Evolutionary conservation across 2,113 vertebrate genomes (phyloP), one percentile per base, ranked within the genome.

Genomic region (Pomatostomus ruficeps): DNA sequence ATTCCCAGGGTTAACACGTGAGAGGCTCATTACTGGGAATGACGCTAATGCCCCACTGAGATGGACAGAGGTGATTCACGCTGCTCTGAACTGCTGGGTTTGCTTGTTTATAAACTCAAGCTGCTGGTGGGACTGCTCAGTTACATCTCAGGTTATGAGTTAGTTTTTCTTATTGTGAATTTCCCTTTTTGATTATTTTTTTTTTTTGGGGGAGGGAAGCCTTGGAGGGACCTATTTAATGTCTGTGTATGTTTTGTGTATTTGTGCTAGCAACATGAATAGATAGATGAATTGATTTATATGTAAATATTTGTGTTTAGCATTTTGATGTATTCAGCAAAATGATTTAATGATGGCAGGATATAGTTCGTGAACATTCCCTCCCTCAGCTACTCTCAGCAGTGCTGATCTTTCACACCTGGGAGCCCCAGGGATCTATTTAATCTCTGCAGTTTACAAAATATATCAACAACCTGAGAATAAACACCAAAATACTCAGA

Each of bases 301-400:
- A 49, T 85, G 62, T 85, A 93, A 94, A 95, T 85, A 93, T 91
- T 92, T 96, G n/a, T 51, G 31, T 40, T 93, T 58, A 80, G 49
- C 42, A 66, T 76, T 85, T 85, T 78, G 77, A 84, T 79, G 25
- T 66, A 58, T 87, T 90, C 91, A 84, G 76, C 58, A 9, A 87
- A 94, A 76, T 74, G 36, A 81, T 82, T 95, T 96, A 87, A 93
- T 73, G 57, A 90, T 83, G 61, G 58, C 71, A 85, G 70, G 65
- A 52, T 94, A 54, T 16, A 52, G 26, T 67, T 78, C 0, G 0
- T 76, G 90, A 91, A 67, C 33, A n/a, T 78, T 90, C 67, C 19
- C 31, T 75, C 75, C 43, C 71, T 91, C 76, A 72, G 48, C 79
- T 91, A 25, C 86, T 88, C 95, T 63, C 55, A 66, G 29, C 35